phyloP scores from a whole-genome alignment of 2,888 invertebrate genomes.

The Hirtodrosophila confusa region DNA sequence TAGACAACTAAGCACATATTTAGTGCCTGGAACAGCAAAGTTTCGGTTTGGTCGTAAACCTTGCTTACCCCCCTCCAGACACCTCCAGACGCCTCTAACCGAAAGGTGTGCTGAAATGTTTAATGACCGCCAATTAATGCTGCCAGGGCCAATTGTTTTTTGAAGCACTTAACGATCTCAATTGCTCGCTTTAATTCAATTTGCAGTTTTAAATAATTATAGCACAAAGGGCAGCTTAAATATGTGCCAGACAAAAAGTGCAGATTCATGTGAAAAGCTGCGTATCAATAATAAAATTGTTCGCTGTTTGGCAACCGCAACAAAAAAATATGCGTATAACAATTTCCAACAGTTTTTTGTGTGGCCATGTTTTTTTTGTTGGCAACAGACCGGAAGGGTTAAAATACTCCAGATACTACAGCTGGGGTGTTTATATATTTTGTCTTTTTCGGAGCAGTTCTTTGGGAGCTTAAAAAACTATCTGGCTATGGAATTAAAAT shows the following conservation, averaged over 20 bases:
- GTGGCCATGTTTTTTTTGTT: conserved; percentile 12
- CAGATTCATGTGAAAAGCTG: conserved; percentile 6
- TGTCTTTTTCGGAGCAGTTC: no score
- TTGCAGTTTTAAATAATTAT: conserved; percentile 32
- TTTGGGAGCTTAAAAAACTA: background rate
- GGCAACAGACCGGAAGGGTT: conserved; percentile 17
- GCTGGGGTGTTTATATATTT: background rate
- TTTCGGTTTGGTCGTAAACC: background rate
- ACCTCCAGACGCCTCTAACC: no score
- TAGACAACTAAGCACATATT: conserved; percentile 65
- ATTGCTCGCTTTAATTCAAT: conserved; percentile 54
- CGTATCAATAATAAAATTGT: conserved; percentile 53
- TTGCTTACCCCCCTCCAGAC: background rate
- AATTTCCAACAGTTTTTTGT: conserved; percentile 25
- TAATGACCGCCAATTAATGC: conserved; percentile 59
- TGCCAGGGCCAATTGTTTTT: conserved; percentile 26
- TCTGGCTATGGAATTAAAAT: conserved; percentile 3
- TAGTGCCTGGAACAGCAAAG: conserved; percentile 17
- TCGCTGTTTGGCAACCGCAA: conserved; percentile 31
- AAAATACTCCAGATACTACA: conserved; percentile 11
- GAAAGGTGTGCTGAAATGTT: conserved; percentile 9
- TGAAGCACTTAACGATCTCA: conserved; percentile 29
- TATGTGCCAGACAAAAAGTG: background rate
- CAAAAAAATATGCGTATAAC: conserved; percentile 30
- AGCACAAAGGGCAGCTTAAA: conserved; percentile 12